These are phyloP conservation scores for Drosophila virilis DNA, from an alignment of 1,140 invertebrate genomes.

Conservation along the genomic window DNA sequence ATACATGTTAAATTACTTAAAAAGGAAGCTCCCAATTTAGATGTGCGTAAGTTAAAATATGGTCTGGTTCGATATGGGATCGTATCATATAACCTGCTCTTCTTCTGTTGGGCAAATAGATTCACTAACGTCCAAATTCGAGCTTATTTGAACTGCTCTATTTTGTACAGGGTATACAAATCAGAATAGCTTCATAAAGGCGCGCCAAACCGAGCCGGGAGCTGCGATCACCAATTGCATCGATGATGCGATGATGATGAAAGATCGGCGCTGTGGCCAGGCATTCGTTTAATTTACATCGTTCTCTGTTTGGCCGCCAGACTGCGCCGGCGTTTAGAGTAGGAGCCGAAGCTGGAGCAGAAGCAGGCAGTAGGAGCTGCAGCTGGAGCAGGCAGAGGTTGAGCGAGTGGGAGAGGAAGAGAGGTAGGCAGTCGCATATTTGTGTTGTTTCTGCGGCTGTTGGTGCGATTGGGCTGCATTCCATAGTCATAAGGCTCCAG, in stretches of 20 bases:
- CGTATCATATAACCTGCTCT: no score
- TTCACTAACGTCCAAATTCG: background rate
- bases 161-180: conserved; percentile 18
- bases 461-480: conserved; percentile 79
- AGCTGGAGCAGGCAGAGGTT: background rate
- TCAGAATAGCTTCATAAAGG: conserved; percentile 68
- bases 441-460: conserved; percentile 27
- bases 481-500: conserved; percentile 75
- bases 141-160: background rate
- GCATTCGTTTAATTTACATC: conserved; percentile 80
- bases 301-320: conserved; percentile 54
- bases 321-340: conserved; percentile 76
- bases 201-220: conserved; percentile 8
- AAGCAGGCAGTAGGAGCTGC: background rate
- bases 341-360: background rate
- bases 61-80: no score
- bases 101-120: no score
- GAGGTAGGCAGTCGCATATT: conserved; percentile 55
- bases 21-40: no score
- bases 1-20: no score
- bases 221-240: conserved; percentile 25
- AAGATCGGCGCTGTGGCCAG: conserved; percentile 74
- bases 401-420: conserved; percentile 8
- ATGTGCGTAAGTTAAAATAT: no score
- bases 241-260: conserved; percentile 57